Evolutionary conservation across 2,797 vertebrate genomes (phyloP).

Genomic region (Cryptoprocta ferox): DNA sequence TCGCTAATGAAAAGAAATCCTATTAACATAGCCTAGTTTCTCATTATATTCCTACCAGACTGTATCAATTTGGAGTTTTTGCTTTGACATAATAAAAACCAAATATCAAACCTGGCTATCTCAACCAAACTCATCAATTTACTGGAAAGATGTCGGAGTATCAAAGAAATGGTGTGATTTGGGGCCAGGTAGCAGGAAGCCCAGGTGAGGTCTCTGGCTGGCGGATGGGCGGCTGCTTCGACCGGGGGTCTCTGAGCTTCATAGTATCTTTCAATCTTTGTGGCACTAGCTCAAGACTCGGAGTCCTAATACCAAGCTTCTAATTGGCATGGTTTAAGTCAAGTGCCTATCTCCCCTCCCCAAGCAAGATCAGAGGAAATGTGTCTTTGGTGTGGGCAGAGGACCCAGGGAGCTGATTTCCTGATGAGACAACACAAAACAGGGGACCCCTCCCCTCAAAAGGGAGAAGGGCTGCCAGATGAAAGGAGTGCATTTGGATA

Average conservation of each 20-base stretch:
- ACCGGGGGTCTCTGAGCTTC: too few relatives aligned
- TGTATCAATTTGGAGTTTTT: not conserved
- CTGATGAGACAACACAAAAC: not conserved
- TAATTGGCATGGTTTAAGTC: not conserved
- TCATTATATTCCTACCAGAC: not conserved
- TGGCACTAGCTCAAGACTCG: too few relatives aligned
- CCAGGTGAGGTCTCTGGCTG: fast-evolving
- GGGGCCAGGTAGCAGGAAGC: fast-evolving
- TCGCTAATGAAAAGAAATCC: not conserved
- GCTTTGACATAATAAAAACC: not conserved
- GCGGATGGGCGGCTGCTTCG: fast-evolving
- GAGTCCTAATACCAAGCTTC: not conserved
- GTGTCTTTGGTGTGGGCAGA: fast-evolving
- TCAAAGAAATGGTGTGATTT: not conserved
- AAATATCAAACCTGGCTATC: not conserved
- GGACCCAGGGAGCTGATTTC: not conserved
- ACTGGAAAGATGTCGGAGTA: not conserved
- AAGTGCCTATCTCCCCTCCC: not conserved
- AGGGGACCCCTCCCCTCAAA: fast-evolving
- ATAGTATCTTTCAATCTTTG: fast-evolving
- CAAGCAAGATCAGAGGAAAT: not conserved
- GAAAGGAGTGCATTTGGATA: not conserved
- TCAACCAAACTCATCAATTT: not conserved
- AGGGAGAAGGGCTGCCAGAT: fast-evolving
- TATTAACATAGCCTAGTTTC: not conserved